Conservation (phyloP, 2,888 invertebrate genomes). For the Iselma pallidipennis region DNA sequence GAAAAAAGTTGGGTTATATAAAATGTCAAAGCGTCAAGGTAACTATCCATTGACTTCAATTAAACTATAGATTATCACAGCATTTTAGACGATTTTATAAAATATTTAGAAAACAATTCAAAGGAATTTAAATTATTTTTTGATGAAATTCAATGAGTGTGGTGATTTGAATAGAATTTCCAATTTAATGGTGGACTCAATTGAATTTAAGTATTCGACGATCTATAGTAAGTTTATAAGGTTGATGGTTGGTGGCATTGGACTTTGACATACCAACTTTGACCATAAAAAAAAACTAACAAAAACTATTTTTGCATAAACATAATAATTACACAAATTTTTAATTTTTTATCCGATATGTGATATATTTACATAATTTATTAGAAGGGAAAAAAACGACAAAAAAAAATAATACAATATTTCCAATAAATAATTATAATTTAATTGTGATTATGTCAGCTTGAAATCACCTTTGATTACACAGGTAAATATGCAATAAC, state of each 20-base stretch:
- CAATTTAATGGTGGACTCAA: no score
- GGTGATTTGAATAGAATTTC: no score
- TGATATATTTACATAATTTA: constrained; percentile 23
- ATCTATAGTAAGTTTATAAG: not conserved
- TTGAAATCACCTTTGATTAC: no score
- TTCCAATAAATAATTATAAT: no score
- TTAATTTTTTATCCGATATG: constrained; percentile 13
- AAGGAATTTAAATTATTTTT: not conserved
- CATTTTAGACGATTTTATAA: no score
- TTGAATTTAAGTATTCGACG: not conserved
- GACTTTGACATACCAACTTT: constrained; percentile 1
- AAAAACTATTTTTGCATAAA: not conserved
- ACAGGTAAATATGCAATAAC: no score
- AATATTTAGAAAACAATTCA: not conserved
- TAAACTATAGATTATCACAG: not conserved
- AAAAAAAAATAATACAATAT: no score
- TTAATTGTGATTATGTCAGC: no score
- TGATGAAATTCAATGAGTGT: no score
- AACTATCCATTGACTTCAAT: not conserved
- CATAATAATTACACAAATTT: not conserved
- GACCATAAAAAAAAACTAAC: not conserved
- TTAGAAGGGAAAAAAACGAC: not conserved
- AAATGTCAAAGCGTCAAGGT: not conserved
- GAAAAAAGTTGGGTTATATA: constrained; percentile 10
- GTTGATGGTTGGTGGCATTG: not conserved